Base-by-base conservation (phyloP, 2,888 invertebrate species). In the Leptopilina myrica region DNA sequence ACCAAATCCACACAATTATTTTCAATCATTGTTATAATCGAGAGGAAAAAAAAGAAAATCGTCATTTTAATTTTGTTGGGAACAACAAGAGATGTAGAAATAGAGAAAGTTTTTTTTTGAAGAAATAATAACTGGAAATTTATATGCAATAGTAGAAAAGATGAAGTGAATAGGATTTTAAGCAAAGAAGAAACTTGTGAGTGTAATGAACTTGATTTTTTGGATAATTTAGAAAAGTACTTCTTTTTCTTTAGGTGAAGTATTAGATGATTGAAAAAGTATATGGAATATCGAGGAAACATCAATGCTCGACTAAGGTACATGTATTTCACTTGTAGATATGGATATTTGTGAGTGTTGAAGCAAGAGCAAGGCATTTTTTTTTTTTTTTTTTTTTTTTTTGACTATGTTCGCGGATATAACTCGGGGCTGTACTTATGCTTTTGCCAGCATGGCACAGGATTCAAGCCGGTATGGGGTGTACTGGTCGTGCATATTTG, bases 401-500 rank as follows among this genome's bases (percentile, higher is more conserved):
- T 40, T 56, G 33, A 56, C 40, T 26, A 66, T 43, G 43, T 49
- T 49, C 20, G 40, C 15, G 56, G 73, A 56, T 73, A 73, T 56
- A 73, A 33, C 53, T 49, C 49, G 26, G n/a, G 53, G 69, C 73
- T 62, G 79, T 75, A 77, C 79, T 81, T 83, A 81, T 76, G 77
- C 76, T 73, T 33, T 77, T 78, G 81, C 65, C 76, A 80, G 80
- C 80, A 81, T 83, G 80, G 79, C 80, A 81, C 77, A 82, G 82
- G 82, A 81, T 82, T 82, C 79, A 77, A 80, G 81, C 78, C 82
- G 78, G 73, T 33, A 73, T 73, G 79, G 77, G 78, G 80, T 79
- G 79, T 80, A 80, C 82, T 76, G 80, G 53, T 81, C 87, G 78
- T 91, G 85, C 89, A 91, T 91, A 91, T 90, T 91, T 91, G 80